Percentiles rank a stretch among this genome's conserved stretches.
phyloP scores from a whole-genome alignment of 2,113 vertebrate genomes.

The Indri indri region DNA sequence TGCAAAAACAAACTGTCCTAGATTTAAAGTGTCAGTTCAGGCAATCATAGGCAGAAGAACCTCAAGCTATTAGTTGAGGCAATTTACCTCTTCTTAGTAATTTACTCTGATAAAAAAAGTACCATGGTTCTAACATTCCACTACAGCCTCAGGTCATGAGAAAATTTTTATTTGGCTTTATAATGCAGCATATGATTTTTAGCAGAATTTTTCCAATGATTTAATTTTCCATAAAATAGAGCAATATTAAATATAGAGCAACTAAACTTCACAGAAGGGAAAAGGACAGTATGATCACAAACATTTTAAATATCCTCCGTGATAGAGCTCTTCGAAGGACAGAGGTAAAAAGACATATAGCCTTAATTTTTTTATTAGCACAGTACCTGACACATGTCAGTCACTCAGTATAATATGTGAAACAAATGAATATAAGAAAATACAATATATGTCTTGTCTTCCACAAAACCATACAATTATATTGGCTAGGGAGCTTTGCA shows the following conservation, averaged over 20 bases:
- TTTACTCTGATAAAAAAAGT: background rate
- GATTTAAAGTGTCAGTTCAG: conserved; percentile 28
- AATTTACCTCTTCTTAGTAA: background rate
- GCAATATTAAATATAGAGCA: background rate
- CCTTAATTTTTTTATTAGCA: background rate
- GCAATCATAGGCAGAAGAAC: background rate
- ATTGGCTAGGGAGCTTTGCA: background rate
- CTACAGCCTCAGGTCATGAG: background rate
- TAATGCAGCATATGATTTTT: background rate
- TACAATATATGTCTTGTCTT: background rate
- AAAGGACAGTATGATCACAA: background rate
- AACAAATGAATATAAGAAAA: background rate
- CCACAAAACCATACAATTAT: background rate
- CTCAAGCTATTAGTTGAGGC: background rate
- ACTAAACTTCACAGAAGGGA: background rate
- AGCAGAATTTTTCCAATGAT: background rate
- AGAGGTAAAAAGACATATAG: background rate
- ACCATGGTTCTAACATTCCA: background rate
- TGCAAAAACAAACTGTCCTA: background rate
- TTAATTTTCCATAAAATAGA: background rate
- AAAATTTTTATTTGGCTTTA: background rate
- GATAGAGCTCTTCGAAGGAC: background rate
- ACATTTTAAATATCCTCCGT: background rate
- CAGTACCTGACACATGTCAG: background rate
- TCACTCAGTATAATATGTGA: background rate